Percentiles rank a stretch among this genome's conserved stretches.
Evolutionary conservation across 2,888 invertebrate species (phyloP).

Genomic region (Stramonita haemastoma): DNA sequence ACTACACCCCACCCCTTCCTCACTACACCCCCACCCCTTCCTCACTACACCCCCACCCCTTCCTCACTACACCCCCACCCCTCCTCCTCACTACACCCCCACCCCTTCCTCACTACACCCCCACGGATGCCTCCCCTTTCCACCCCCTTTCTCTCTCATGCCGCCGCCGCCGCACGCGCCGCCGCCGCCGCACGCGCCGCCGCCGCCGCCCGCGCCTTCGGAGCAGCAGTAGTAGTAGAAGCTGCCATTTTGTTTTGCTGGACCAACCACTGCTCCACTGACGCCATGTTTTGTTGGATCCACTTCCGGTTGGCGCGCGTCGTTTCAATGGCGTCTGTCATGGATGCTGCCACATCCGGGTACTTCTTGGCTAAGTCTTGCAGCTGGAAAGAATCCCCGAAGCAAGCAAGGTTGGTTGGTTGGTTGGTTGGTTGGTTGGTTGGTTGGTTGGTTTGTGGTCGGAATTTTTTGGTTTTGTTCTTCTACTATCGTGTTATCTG

Average conservation of each 20-base stretch:
- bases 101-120: background rate
- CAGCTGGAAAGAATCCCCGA: conserved; percentile 29
- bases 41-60: background rate
- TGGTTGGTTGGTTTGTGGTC: background rate
- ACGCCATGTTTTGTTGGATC: conserved; percentile 26
- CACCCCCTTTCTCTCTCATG: background rate
- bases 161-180: background rate
- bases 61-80: background rate
- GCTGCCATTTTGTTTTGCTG: background rate
- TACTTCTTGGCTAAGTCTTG: conserved; percentile 6
- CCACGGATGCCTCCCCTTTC: background rate
- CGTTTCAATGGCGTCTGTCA: conserved; percentile 33
- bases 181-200: background rate
- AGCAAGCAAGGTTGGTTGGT: background rate
- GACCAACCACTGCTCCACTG: conserved; percentile 16
- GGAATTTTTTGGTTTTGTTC: background rate
- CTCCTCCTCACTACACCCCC: background rate
- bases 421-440: background rate
- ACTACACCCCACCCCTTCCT: no score
- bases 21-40: no score
- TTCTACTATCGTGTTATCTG: background rate
- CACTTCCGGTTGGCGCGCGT: conserved; percentile 35
- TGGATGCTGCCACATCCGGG: conserved; percentile 1
- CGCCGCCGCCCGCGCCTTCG: background rate
- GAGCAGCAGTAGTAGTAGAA: background rate